Conservation (phyloP, 2,797 vertebrate genomes). For the Orientallactaga sibirica region DNA sequence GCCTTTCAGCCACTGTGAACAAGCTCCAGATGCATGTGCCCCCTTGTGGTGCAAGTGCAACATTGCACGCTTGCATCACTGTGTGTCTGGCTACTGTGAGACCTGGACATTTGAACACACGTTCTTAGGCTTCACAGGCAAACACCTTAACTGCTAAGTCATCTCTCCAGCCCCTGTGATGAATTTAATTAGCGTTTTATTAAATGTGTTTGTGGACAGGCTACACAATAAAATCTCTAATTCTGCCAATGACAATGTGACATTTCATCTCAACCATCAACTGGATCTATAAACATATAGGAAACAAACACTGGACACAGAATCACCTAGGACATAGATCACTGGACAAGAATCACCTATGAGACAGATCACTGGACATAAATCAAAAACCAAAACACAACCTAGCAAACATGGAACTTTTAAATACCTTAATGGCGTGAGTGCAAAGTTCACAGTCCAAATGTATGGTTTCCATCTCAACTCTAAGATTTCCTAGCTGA, state of each 20-base stretch:
- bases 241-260: background rate
- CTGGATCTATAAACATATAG: background rate
- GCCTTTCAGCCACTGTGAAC: too few species aligned
- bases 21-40: too few species aligned
- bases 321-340: too few species aligned
- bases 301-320: too few species aligned
- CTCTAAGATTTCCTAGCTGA: background rate
- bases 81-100: too few species aligned
- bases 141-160: too few species aligned
- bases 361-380: too few species aligned
- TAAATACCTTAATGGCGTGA: background rate
- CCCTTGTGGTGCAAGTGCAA: too few species aligned
- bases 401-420: background rate
- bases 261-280: background rate
- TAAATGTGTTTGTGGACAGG: constrained; percentile 3
- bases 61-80: too few species aligned
- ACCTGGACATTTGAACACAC: too few species aligned
- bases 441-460: background rate
- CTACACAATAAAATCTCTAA: constrained; percentile 28
- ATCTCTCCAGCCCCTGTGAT: background rate
- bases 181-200: constrained; percentile 41
- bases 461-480: background rate
- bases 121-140: too few species aligned
- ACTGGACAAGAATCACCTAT: too few species aligned
- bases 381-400: background rate